Base-by-base conservation (phyloP, 2,888 invertebrate genomes). In the Watsonalla cultraria region DNA sequence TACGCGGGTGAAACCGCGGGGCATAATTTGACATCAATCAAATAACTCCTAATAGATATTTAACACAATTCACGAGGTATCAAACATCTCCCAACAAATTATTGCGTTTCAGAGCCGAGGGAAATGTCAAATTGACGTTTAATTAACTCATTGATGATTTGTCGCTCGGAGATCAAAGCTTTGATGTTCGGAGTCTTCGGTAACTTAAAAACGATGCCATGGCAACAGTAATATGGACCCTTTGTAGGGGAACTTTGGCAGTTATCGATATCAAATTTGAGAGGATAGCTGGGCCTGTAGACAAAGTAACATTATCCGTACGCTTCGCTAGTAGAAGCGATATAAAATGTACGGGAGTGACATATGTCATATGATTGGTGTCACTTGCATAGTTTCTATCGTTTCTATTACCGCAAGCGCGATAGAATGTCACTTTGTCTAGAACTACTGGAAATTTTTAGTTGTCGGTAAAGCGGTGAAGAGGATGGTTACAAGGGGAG, bases 121-220 rank as follows among this genome's bases (percentile, higher is more conserved):
- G 39, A 49, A 49, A 49, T 70, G 74, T 75, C 75, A 80, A 80
- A 76, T 75, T 76, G 75, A 75, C 78, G 79, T 83, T 78, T 82
- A 84, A 84, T 83, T 85, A 85, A 82, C 74, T 80, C 80, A 75
- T 79, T 76, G 74, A 71, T 74, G 80, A 79, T 81, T 82, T 72
- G 71, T 72, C 68, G 73, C 61, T 64, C 55, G 52, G 58, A 75
- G 76, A 81, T 82, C 82, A 82, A 83, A 82, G 78, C 67, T 74
- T 74, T 72, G 74, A 71, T 71, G 70, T 77, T 73, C 69, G 6
- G 8, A 55, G 56, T 62, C 58, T 46, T 51, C 55, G 56, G 51
- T 56, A 54, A 46, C 57, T 59, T 58, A 62, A 62, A 58, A 49
- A 37, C 49, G 49, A 13, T 49, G 42, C 11, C 37, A 49, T 37